Evolutionary conservation across 1,140 invertebrate species (phyloP), one percentile per base, ranked within the genome.

Genomic region (Micrasema minimum): DNA sequence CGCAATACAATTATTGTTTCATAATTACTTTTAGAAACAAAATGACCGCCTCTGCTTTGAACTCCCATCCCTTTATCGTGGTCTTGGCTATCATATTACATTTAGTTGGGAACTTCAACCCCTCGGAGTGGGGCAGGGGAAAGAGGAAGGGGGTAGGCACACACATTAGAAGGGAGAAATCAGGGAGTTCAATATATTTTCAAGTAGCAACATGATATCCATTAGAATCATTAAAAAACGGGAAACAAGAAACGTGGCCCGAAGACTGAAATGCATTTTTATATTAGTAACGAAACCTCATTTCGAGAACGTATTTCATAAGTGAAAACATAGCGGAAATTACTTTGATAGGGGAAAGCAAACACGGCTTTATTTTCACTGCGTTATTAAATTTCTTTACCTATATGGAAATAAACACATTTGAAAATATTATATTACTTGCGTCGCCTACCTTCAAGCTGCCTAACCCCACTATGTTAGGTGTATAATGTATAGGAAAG

Each of bases 31-130:
- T 59, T 38, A 18, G 55, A 41, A 41, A 14, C 55, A 41, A 59
- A 55, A 59, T 59, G 35, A 38, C 31, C 55, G 37, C 55, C 55
- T 18, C 55, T 10, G 31, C 37, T 59, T 59, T 37, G 37, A 59
- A 37, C 18, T 59, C 37, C 16, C 23, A 20, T 5, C 55, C 55
- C 55, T 59, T 59, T 59, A 41, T 14, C 55, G 55, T 41, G 55
- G 55, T 59, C 31, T 59, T 12, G 20, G 16, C 55, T 59, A 59
- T 59, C 55, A 16, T 55, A 55, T 55, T 55, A 55, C 51, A 55
- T 55, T 55, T 37, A 16, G 31, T 31, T 18, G 14, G n/a, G 38
- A 38, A 59, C 12, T 59, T 59, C 18, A 59, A 7, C 55, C n/a
- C 55, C 31, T 16, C 35, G n/a, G 3, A 50, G 7, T 4, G 11